Percentiles rank a stretch among this genome's conserved stretches.
Conservation (phyloP, 2,113 vertebrate genomes). For the Stigmatopora nigra region DNA sequence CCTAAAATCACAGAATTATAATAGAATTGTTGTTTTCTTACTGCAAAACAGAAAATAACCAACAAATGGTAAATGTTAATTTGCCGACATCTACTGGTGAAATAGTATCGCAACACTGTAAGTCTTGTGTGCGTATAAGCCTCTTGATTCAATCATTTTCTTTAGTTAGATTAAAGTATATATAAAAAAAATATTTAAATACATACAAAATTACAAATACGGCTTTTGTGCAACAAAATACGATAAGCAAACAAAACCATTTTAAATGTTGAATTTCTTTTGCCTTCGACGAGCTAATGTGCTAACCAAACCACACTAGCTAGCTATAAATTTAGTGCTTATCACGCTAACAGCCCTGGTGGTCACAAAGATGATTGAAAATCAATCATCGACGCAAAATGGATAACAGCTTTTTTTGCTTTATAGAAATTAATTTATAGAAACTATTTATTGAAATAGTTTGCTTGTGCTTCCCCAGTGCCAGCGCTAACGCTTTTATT, state of each 20-base stretch:
- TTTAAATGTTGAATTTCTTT: neutral
- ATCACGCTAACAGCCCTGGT: neutral
- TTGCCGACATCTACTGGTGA: neutral
- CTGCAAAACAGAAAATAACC: no score
- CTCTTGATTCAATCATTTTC: no score
- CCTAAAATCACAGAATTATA: no score
- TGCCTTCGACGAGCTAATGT: neutral
- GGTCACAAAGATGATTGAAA: neutral
- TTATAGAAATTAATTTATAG: neutral
- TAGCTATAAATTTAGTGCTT: neutral
- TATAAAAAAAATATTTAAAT: no score
- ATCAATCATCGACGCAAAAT: neutral
- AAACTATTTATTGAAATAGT: neutral
- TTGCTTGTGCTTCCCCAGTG: neutral
- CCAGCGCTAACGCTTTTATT: conserved; percentile 45
- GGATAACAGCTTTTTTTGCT: neutral
- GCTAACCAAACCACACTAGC: neutral
- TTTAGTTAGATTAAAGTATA: no score
- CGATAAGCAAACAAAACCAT: neutral
- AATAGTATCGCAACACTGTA: no score
- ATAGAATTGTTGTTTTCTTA: no score
- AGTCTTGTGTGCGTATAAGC: no score
- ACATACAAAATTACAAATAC: no score
- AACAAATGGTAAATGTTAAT: no score
- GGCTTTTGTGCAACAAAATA: no score